Conservation (phyloP, 2,113 vertebrate genomes). For the Eira barbara region DNA sequence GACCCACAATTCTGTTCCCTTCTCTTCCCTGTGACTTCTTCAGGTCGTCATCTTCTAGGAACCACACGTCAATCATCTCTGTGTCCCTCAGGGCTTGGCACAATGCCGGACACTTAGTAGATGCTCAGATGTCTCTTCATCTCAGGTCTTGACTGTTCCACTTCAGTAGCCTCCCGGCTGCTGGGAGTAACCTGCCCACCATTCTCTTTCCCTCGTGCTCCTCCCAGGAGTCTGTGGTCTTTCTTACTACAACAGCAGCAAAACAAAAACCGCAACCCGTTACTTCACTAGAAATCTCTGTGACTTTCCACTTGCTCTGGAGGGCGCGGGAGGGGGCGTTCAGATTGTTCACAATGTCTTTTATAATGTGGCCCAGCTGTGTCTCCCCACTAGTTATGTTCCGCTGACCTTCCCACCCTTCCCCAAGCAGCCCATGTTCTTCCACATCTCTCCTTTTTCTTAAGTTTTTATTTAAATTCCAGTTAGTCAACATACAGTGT, state of each 20-base stretch:
- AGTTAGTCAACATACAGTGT: neutral
- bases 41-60: neutral
- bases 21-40: neutral
- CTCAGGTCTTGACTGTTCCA: neutral
- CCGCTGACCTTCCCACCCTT: neutral
- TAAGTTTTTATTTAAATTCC: neutral
- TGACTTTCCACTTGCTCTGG: neutral
- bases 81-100: accelerated
- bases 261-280: neutral
- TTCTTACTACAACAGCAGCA: neutral
- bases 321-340: neutral
- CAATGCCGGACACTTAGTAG: neutral
- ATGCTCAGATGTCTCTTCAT: neutral
- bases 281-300: neutral
- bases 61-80: neutral
- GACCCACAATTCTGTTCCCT: neutral
- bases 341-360: neutral
- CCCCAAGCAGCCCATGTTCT: neutral
- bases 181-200: neutral
- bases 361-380: neutral
- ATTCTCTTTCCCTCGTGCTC: neutral
- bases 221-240: neutral
- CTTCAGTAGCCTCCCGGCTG: neutral
- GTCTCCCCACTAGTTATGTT: neutral
- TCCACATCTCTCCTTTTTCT: neutral